Conservation (phyloP, 1,140 invertebrate species). For the Heliothis virescens region DNA sequence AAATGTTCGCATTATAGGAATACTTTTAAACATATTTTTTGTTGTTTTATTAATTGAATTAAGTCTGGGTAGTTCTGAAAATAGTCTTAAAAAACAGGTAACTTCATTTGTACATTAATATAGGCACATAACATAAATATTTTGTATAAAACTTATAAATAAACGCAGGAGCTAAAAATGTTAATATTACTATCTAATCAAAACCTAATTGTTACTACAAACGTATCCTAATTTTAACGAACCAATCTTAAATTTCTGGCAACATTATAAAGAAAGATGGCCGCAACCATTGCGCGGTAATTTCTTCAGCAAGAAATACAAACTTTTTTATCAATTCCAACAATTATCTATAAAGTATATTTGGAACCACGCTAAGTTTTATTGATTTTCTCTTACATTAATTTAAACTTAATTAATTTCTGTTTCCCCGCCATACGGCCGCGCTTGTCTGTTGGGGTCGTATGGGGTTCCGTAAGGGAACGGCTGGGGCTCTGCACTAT, state of each 20-base stretch:
- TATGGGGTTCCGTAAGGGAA: slow-evolving; percentile 61
- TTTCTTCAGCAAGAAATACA: neutral
- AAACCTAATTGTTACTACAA: neutral
- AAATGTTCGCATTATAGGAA: neutral
- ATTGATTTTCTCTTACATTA: neutral
- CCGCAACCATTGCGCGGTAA: neutral
- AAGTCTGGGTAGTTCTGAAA: neutral
- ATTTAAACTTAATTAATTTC: slow-evolving; percentile 74
- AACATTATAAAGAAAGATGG: neutral
- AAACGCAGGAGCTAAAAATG: neutral
- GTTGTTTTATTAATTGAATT: neutral
- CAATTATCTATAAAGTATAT: neutral
- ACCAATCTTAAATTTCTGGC: neutral
- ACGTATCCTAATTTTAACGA: neutral
- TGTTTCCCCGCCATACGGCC: slow-evolving; percentile 76
- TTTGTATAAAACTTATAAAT: slow-evolving; percentile 27
- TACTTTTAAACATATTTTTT: neutral
- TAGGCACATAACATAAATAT: neutral
- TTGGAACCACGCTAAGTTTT: neutral
- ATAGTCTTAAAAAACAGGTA: neutral
- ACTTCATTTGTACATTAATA: neutral
- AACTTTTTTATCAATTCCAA: neutral
- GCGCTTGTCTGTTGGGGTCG: slow-evolving; percentile 49
- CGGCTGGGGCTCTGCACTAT: slow-evolving; percentile 49
- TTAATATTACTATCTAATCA: neutral